Percentiles rank a stretch among this genome's conserved stretches.
phyloP scores from a whole-genome alignment of 2,113 vertebrate genomes.

The Notothenia rossii region DNA sequence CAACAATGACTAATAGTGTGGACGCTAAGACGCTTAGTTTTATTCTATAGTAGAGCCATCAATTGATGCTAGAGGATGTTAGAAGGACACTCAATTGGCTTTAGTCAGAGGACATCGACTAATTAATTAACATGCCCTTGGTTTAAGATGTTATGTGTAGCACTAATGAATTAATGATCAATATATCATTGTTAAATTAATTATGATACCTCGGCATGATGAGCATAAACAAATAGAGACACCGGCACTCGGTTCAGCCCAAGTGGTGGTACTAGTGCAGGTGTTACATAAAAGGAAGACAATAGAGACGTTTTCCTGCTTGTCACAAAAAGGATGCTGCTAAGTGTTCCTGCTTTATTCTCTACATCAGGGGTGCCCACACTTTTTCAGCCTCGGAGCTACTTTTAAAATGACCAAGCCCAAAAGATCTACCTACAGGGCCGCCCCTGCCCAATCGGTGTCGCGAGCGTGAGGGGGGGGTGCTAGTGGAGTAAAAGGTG shows the following conservation, averaged over 20 bases:
- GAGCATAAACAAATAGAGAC: constrained; percentile 50
- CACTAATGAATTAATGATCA: constrained; percentile 38
- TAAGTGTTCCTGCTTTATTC: constrained; percentile 39
- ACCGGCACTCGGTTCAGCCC: constrained; percentile 37
- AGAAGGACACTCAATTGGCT: constrained; percentile 10
- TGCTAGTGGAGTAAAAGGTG: no score
- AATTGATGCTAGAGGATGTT: not conserved
- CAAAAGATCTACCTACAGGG: no score
- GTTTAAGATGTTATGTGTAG: constrained; percentile 4
- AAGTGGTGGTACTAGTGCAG: not conserved
- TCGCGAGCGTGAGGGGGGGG: no score
- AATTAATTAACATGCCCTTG: constrained; percentile 46
- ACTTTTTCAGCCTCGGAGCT: no score
- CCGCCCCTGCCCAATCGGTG: no score
- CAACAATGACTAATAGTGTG: not conserved
- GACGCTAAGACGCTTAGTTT: not conserved
- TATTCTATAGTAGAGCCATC: not conserved
- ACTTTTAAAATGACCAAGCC: no score
- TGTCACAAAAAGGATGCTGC: constrained; percentile 25
- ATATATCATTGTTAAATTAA: constrained; percentile 40
- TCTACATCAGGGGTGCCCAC: not conserved
- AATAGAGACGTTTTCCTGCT: constrained; percentile 6
- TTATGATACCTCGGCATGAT: constrained; percentile 31
- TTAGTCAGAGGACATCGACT: constrained; percentile 13
- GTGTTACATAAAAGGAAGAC: constrained; percentile 18